phyloP scores from a whole-genome alignment of 2,113 vertebrate genomes.

The Fulmarus glacialis region DNA sequence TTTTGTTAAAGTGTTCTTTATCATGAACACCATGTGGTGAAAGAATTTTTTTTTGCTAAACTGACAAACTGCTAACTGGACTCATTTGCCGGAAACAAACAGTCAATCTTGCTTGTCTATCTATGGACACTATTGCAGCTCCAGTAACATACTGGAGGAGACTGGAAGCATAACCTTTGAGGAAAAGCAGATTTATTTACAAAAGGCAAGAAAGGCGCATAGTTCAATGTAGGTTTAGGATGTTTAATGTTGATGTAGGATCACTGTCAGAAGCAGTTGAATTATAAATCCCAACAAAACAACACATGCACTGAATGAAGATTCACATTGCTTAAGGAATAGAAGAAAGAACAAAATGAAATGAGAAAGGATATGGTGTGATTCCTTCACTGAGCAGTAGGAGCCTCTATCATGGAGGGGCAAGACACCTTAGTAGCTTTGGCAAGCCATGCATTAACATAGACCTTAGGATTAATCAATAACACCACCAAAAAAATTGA shows the following conservation, averaged over 20 bases:
- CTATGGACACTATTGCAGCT: fast-evolving
- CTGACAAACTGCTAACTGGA: neutral
- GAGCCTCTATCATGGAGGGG: neutral
- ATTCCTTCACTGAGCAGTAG: neutral
- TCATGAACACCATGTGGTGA: neutral
- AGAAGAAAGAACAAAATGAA: neutral
- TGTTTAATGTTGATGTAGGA: neutral
- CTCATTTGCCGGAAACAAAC: neutral
- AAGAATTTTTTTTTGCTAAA: neutral
- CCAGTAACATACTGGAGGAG: neutral
- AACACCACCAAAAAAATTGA: neutral
- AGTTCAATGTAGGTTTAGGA: neutral
- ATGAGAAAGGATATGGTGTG: neutral
- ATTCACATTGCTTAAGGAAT: neutral
- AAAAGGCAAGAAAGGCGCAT: neutral
- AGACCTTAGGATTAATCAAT: neutral
- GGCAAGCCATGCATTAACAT: neutral
- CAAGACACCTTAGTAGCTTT: neutral
- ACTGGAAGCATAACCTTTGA: neutral
- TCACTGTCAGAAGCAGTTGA: neutral
- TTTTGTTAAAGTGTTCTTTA: neutral
- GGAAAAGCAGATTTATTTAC: neutral
- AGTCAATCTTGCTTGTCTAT: neutral
- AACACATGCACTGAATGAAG: neutral
- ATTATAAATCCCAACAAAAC: neutral